Evolutionary conservation across 2,888 invertebrate genomes (phyloP), one percentile per base, ranked within the genome.

Genomic region (Mimumesa dahlbomi): DNA sequence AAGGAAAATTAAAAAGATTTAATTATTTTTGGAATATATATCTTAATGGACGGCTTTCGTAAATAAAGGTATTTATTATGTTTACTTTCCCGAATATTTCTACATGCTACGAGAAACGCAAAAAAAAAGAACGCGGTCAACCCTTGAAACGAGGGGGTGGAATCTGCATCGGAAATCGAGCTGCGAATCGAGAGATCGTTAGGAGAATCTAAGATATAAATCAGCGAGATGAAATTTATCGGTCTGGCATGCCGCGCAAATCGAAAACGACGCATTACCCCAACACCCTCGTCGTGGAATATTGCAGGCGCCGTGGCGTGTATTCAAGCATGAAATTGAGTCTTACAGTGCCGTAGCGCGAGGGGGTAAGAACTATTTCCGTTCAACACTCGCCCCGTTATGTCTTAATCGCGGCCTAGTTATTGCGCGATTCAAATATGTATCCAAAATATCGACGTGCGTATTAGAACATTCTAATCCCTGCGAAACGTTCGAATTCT

Each of bases 261-360:
- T 78, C 65, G 72, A 65, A 70, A 58, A 63, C 62, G 73, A 73
- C 65, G 71, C 61, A 77, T 77, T 77, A 77, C 56, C 69, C 52
- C 56, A 56, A 73, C 66, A 58, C 46, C 61, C 53, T 49, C 16
- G 46, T 64, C 50, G 46, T 21, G 56, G 68, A 74, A 77, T 77
- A 77, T 77, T 65, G 63, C 49, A 61, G 52, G 56, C 18, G 62
- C 53, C 50, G 54, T 48, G 52, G 46, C 43, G 62, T 13, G 69
- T 78, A 78, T 69, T 78, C 75, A 58, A 71, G 58, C 78, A 69
- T 78, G 78, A 79, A 79, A 79, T 79, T 79, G 78, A 79, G 78
- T 78, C 75, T 70, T 75, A 77, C 69, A 64, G 72, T 54, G 31
- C 62, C 72, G 42, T 53, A n/a, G n/a, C 25, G 18, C 34, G 29